Conservation (phyloP, 1,140 invertebrate genomes). For the Zaprionus camerounensis region DNA sequence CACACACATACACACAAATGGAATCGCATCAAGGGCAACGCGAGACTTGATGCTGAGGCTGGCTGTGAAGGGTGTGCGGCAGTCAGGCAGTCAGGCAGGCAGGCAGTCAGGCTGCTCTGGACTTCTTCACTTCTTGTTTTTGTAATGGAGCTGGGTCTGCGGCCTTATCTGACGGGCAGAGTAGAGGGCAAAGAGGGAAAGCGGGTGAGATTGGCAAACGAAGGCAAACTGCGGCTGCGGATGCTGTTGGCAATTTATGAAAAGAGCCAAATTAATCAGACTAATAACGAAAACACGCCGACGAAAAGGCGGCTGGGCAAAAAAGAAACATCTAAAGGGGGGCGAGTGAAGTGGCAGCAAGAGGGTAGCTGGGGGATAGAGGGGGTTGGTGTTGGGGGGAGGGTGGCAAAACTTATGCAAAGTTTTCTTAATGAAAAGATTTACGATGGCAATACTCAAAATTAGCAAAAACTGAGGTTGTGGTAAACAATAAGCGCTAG, state of each 20-base stretch:
- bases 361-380: too few species aligned
- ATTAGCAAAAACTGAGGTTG: conserved; percentile 83
- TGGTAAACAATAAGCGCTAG: conserved; percentile 68
- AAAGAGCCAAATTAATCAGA: conserved; percentile 85
- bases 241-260: conserved; percentile 84
- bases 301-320: conserved; percentile 63
- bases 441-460: conserved; percentile 83
- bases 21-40: not conserved
- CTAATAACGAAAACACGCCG: conserved; percentile 84
- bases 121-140: conserved; percentile 19
- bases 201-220: not conserved
- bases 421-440: conserved; percentile 84
- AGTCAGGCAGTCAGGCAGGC: conserved; percentile 1
- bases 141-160: conserved; percentile 49
- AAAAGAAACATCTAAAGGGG: conserved; percentile 51
- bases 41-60: too few species aligned
- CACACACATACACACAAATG: conserved; percentile 3
- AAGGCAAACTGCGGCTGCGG: conserved; percentile 63
- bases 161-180: conserved; percentile 36
- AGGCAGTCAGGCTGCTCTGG: not conserved
- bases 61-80: not conserved
- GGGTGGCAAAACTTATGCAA: conserved; percentile 77
- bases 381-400: not conserved
- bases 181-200: not conserved
- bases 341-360: not conserved